Base-by-base conservation (phyloP, 1,140 invertebrate genomes). In the Kradibia gibbosae region DNA sequence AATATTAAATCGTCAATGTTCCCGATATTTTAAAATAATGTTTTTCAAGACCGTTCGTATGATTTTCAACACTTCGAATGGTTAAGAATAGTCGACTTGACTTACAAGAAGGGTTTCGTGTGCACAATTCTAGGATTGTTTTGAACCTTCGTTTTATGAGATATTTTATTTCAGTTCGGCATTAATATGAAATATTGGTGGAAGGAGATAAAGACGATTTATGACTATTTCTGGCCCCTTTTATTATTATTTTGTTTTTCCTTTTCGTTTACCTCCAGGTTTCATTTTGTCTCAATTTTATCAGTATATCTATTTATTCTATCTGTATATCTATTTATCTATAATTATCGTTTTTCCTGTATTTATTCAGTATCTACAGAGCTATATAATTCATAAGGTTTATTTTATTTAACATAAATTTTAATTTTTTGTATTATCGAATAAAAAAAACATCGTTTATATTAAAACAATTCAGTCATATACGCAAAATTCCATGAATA, bases 91-190 rank as follows among this genome's bases (percentile, higher is more conserved):
- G 65, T 81, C 77, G 74, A 72, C 71, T 72, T 25, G 39, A 81
- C 10, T 28, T 67, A 15, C n/a, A 42, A 25, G 45, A 70, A 70
- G 13, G 31, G 60, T 60, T 20, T 55, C 25, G 17, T 28, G 28
- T 3, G 31, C 39, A 3, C 62, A 45, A 81, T 77, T 81, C 50
- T 67, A 42, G 65, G 73, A 77, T 77, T 81, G 74, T 81, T 75
- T 81, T 81, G 80, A 81, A 77, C 80, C 77, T 65, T 50, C 65
- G 65, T 81, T 81, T 81, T 76, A 81, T 81, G 80, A 81, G 80
- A 77, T 65, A 60, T 71, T 81, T 81, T 81, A 81, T 81, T 81
- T 81, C 74, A 71, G 80, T 81, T 77, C 74, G 74, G 80, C 48
- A 81, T 81, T 81, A 81, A 81, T 81, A 74, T 81, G 80, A 81